Conservation (phyloP, 2,113 vertebrate genomes). For the Eurypyga helias region DNA sequence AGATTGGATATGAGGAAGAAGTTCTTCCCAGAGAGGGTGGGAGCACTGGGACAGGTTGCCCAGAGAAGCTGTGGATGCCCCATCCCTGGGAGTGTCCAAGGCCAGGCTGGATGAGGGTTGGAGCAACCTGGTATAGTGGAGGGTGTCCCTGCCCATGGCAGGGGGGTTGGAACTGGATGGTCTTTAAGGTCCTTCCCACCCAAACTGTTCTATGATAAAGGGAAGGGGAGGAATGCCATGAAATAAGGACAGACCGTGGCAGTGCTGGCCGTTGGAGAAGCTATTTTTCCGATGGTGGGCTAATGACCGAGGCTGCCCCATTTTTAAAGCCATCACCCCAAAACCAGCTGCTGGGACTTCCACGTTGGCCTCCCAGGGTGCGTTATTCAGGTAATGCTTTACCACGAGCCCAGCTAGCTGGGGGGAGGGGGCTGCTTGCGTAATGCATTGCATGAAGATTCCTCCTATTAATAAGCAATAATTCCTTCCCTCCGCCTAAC, state of each 20-base stretch:
- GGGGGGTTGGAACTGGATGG: too few species aligned
- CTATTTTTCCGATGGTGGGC: constrained; percentile 49
- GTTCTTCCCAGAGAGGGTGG: too few species aligned
- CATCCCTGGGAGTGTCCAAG: too few species aligned
- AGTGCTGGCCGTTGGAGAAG: constrained; percentile 27
- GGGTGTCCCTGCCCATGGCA: too few species aligned
- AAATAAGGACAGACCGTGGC: background rate
- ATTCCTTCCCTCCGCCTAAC: constrained; percentile 27
- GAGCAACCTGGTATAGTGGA: too few species aligned
- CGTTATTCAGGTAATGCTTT: constrained; percentile 66
- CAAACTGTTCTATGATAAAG: too few species aligned
- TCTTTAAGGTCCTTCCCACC: too few species aligned
- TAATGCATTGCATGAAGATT: background rate
- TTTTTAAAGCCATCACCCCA: constrained; percentile 53
- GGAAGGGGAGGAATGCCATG: background rate
- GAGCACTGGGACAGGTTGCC: too few species aligned
- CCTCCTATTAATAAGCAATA: constrained; percentile 29
- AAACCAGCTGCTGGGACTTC: constrained; percentile 59
- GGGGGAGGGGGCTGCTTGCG: constrained; percentile 51
- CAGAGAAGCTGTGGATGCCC: too few species aligned
- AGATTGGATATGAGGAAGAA: too few species aligned
- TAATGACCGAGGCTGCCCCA: constrained; percentile 30
- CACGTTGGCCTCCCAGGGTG: constrained; percentile 30
- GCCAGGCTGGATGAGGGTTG: too few species aligned
- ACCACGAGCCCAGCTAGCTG: constrained; percentile 21